phyloP scores from a whole-genome alignment of 1,140 invertebrate genomes.

The Saxidomus purpurata region DNA sequence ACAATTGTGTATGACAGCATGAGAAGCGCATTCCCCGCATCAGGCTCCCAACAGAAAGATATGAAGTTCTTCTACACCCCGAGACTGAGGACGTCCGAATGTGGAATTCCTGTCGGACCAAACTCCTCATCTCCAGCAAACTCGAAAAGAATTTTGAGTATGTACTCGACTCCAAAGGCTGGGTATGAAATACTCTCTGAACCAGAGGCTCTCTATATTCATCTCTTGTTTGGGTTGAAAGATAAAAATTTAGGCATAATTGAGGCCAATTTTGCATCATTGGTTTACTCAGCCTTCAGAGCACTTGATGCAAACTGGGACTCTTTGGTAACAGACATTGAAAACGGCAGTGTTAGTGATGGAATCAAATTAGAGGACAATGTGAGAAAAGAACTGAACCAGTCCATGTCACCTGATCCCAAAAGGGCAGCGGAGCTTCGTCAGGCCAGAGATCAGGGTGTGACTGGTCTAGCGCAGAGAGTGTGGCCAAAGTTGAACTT shows the following conservation, averaged over 20 bases:
- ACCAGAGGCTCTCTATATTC: slow-evolving; percentile 84
- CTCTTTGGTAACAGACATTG: slow-evolving; percentile 80
- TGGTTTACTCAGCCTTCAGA: slow-evolving; percentile 81
- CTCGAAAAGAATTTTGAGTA: slow-evolving; percentile 80
- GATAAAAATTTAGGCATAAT: slow-evolving; percentile 84
- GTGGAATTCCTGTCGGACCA: slow-evolving; percentile 82
- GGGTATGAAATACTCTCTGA: slow-evolving; percentile 83
- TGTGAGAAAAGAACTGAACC: slow-evolving; percentile 78
- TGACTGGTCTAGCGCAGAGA: slow-evolving; percentile 78
- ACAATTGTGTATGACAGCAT: slow-evolving; percentile 78
- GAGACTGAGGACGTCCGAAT: slow-evolving; percentile 75
- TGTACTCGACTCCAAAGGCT: slow-evolving; percentile 83
- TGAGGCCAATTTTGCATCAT: slow-evolving; percentile 85
- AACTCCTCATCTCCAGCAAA: slow-evolving; percentile 84
- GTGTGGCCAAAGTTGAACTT: slow-evolving; percentile 84
- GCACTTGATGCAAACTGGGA: slow-evolving; percentile 78
- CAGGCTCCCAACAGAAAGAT: slow-evolving; percentile 77
- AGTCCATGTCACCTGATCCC: slow-evolving; percentile 79
- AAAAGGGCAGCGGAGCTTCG: slow-evolving; percentile 80
- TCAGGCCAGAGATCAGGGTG: slow-evolving; percentile 72
- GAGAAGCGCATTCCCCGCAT: slow-evolving; percentile 74
- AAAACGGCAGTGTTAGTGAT: slow-evolving; percentile 78
- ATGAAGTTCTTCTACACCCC: slow-evolving; percentile 85
- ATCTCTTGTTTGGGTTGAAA: slow-evolving; percentile 84
- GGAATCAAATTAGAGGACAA: slow-evolving; percentile 76